Evolutionary conservation across 2,888 invertebrate genomes (phyloP), one percentile per base, ranked within the genome.

Genomic region (Diarsia mendica): DNA sequence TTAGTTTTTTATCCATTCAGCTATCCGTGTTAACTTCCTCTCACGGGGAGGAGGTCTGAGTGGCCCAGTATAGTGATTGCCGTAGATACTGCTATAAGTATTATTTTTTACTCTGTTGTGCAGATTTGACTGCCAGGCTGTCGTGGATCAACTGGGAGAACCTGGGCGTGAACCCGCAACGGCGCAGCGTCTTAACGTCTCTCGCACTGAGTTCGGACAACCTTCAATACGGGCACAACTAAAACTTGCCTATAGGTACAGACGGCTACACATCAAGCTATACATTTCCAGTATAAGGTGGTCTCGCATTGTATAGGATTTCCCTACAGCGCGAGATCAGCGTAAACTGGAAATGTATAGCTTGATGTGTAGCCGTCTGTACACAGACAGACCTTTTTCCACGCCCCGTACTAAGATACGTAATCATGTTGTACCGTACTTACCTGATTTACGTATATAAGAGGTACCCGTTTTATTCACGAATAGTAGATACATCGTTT

Each of bases 91-190:
- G 33, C 11, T 28, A 51, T 15, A n/a, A n/a, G n/a, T n/a, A 48
- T 18, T 33, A 39, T 20, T 39, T 13, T 0, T 2, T 60, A 65
- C 46, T 81, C 5, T 76, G 44, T 72, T 72, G 1, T 63, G n/a
- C 53, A 99, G 99, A 99, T 97, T 96, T 99, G 86, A 99, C 99
- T 1, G 99, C 99, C 0, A 97, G 99, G 74, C 96, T 99, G 48
- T 99, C 99, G 0, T 99, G 99, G 99, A 99, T 99, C 89, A 99
- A 99, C 92, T 99, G 99, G 99, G 99, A 99, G 93, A 99, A 99
- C 92, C 97, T 99, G 2, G 99, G 99, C 1, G 99, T 99, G 6
- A 98, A 98, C 92, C 99, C 99, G 3, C 98, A 98, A 76, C 97
- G 99, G 68, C 97, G 99, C 87, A 98, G 98, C 79, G 97, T 98